These are phyloP conservation scores for Oncorhynchus masou DNA, from an alignment of 2,113 vertebrate species.

Conservation along the genomic window DNA sequence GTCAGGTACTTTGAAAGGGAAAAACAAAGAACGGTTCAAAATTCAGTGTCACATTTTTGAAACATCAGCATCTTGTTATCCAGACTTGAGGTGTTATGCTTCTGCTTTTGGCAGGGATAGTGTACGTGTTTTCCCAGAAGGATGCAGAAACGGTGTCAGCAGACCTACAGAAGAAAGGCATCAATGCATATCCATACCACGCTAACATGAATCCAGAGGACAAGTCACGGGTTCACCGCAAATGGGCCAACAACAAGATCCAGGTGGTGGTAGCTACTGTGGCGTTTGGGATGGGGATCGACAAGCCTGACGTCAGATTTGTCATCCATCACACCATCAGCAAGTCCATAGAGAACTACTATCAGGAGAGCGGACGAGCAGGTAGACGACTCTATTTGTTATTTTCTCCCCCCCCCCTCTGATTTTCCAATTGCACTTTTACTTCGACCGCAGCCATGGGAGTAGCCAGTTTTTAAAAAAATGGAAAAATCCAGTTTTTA, in stretches of 20 bases:
- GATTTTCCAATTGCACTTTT: no score
- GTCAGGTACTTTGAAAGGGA: conserved; percentile 79
- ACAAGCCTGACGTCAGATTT: conserved; percentile 93
- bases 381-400: conserved; percentile 66
- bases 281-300: conserved; percentile 98
- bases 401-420: no score
- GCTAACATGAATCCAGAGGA: conserved; percentile 85
- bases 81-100: not conserved
- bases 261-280: conserved; percentile 97
- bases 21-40: not conserved
- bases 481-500: no score
- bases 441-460: no score
- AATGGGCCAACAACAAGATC: conserved; percentile 88
- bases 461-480: no score
- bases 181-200: conserved; percentile 86
- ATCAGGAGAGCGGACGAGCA: conserved; percentile 97
- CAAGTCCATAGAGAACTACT: conserved; percentile 98
- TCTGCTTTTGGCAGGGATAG: conserved; percentile 78
- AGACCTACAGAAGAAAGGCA: conserved; percentile 81
- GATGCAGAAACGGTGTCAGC: conserved; percentile 86
- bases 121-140: conserved; percentile 98
- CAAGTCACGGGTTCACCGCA: conserved; percentile 84
- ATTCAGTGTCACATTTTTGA: not conserved
- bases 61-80: not conserved
- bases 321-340: conserved; percentile 97